phyloP scores from a whole-genome alignment of 1,140 invertebrate genomes.

The Drosophila insularis region DNA sequence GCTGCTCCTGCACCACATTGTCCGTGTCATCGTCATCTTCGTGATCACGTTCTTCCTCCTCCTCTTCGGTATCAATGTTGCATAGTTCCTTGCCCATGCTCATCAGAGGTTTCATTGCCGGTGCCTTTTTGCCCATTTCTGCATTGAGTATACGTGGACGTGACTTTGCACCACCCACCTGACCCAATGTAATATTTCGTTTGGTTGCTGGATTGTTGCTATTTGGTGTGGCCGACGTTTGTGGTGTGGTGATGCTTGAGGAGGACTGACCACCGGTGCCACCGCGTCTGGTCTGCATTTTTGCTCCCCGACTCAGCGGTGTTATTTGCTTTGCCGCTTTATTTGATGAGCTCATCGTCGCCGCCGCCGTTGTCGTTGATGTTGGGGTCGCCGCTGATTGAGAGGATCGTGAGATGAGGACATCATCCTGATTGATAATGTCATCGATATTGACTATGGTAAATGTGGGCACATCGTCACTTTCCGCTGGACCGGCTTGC shows the following conservation, averaged over 20 bases:
- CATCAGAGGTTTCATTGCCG: conserved; percentile 69
- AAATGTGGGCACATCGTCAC: conserved; percentile 74
- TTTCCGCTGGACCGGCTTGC: neutral
- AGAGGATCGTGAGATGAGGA: conserved; percentile 64
- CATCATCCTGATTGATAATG: conserved; percentile 80
- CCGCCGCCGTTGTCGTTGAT: neutral
- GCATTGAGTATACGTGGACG: conserved; percentile 77
- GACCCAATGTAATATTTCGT: conserved; percentile 4
- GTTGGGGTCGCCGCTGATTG: neutral
- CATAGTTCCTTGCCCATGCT: conserved; percentile 71
- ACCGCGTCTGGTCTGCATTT: neutral
- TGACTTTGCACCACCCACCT: conserved; percentile 44
- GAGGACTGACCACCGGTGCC: neutral
- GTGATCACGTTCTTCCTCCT: conserved; percentile 36
- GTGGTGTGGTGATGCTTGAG: neutral
- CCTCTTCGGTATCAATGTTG: conserved; percentile 58
- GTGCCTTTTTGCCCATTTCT: conserved; percentile 69
- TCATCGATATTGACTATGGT: conserved; percentile 81
- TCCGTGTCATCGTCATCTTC: conserved; percentile 38
- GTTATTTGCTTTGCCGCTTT: conserved; percentile 3
- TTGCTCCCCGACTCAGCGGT: neutral
- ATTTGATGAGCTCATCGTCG: neutral
- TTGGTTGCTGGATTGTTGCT: conserved; percentile 10
- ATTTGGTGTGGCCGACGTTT: neutral
- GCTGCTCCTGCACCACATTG: conserved; percentile 10